phyloP scores from a whole-genome alignment of 2,113 vertebrate genomes.

The Barnardius zonarius region DNA sequence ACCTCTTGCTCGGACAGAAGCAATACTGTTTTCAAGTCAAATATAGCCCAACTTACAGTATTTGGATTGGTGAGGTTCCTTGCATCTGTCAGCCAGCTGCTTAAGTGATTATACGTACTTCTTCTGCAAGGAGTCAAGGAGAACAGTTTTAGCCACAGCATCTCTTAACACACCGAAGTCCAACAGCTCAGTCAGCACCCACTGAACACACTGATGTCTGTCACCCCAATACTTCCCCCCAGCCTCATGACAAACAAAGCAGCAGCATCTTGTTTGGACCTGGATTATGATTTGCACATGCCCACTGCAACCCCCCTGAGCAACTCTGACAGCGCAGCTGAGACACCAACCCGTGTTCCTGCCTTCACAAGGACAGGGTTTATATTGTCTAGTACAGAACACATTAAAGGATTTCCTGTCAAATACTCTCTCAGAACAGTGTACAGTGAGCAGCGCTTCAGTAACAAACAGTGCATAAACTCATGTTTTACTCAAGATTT shows the following conservation, averaged over 20 bases:
- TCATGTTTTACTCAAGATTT: background rate
- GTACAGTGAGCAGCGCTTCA: fast-evolving
- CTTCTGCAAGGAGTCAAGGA: conserved; percentile 81
- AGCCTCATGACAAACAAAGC: background rate
- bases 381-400: background rate
- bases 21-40: background rate
- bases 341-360: background rate
- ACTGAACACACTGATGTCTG: background rate
- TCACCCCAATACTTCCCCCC: background rate
- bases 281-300: background rate
- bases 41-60: conserved; percentile 84
- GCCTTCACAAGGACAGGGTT: background rate
- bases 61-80: conserved; percentile 99
- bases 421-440: background rate
- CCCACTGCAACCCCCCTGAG: background rate
- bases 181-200: background rate
- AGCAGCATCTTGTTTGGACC: background rate
- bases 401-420: background rate
- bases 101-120: conserved; percentile 97
- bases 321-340: background rate
- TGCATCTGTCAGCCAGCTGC: conserved; percentile 99
- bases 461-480: background rate
- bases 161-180: background rate
- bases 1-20: background rate
- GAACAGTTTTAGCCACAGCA: conserved; percentile 4